These are phyloP conservation scores for Sebastes alutus DNA, from an alignment of 2,797 vertebrate species.

Conservation along the genomic window DNA sequence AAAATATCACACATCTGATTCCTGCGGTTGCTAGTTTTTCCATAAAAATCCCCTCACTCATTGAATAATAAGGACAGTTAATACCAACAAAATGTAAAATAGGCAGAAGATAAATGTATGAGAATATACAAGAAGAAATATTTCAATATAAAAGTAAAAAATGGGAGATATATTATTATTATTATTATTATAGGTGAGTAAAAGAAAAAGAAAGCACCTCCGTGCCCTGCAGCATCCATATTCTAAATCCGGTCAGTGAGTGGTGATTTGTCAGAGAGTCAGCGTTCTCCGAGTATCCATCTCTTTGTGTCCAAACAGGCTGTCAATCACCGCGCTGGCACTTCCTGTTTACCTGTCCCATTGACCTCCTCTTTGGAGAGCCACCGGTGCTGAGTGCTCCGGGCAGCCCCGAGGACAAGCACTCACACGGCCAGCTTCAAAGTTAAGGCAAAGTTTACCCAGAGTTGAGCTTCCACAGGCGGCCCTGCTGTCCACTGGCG, in stretches of 20 bases:
- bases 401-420: slow-evolving; percentile 71
- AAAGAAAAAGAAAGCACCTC: not conserved
- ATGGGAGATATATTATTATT: not conserved
- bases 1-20: not conserved
- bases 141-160: not conserved
- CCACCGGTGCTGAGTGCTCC: slow-evolving; percentile 66
- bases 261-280: slow-evolving; percentile 69
- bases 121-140: not conserved
- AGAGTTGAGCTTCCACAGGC: slow-evolving; percentile 81
- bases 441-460: slow-evolving; percentile 82
- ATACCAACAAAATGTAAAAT: not conserved
- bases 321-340: slow-evolving; percentile 72
- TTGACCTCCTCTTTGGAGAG: slow-evolving; percentile 77
- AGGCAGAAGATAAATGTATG: not conserved
- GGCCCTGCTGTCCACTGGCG: slow-evolving; percentile 62
- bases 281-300: slow-evolving; percentile 69
- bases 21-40: not conserved
- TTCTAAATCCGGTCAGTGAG: slow-evolving; percentile 40
- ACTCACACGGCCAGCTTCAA: slow-evolving; percentile 76
- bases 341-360: slow-evolving; percentile 84
- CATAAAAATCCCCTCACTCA: not conserved
- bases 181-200: not conserved
- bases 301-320: slow-evolving; percentile 79
- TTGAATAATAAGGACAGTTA: not conserved
- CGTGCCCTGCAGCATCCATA: slow-evolving; percentile 43